Conservation (phyloP, 2,888 invertebrate species). For the Sinelater perroti region DNA sequence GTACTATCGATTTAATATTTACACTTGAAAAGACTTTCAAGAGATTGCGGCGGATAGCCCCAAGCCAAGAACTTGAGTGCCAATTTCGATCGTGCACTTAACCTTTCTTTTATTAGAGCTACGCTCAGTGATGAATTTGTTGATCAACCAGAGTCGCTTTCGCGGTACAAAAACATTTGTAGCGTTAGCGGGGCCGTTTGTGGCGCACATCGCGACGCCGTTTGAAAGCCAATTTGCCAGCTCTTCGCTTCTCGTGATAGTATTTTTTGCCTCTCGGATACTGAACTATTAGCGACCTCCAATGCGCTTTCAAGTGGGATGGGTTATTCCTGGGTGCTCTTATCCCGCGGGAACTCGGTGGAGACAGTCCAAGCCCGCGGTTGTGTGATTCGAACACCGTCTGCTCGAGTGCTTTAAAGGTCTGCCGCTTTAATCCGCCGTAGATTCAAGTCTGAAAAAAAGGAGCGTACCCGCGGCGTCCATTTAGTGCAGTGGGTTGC, state of each 20-base stretch:
- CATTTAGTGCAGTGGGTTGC: too few species aligned
- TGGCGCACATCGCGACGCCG: background rate
- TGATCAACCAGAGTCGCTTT: too few species aligned
- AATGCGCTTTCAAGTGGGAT: slow-evolving; percentile 40
- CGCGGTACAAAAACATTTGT: background rate
- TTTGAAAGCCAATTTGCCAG: slow-evolving; percentile 14
- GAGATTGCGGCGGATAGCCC: too few species aligned
- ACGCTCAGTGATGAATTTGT: too few species aligned
- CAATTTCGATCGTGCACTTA: too few species aligned
- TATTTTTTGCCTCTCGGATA: slow-evolving; percentile 28
- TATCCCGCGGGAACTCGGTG: slow-evolving; percentile 35
- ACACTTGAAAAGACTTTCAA: too few species aligned
- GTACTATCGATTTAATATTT: too few species aligned
- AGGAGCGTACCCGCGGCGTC: too few species aligned
- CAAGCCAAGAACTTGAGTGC: too few species aligned
- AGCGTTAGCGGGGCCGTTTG: background rate
- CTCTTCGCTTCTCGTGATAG: slow-evolving; percentile 7
- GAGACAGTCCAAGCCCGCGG: slow-evolving; percentile 33
- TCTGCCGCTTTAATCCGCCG: too few species aligned
- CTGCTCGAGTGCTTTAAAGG: slow-evolving; percentile 15
- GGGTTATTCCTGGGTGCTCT: slow-evolving; percentile 42
- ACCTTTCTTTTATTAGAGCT: too few species aligned
- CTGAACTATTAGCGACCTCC: slow-evolving; percentile 36
- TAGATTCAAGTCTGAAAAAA: too few species aligned
- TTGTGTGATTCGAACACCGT: slow-evolving; percentile 25